A percentile compares a stretch with the other conserved stretches of the same genome.
Conservation (phyloP, 53 echinoderm and acorn worm species). For the Patiria pectinifera region DNA sequence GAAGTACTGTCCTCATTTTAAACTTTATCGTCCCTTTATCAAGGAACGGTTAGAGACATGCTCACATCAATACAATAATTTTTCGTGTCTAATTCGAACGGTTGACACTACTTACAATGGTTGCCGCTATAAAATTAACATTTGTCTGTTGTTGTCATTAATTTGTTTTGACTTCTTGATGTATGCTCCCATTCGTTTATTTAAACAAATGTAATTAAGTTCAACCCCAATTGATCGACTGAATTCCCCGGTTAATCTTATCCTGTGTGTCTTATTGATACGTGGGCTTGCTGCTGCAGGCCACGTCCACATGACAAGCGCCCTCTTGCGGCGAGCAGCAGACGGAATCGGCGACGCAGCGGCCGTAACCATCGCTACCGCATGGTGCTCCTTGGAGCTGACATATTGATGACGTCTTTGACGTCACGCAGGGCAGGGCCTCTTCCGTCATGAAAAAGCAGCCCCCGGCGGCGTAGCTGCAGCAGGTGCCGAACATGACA, state of each 20-base stretch:
- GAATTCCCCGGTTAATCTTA: not conserved
- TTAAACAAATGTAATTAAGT: not conserved
- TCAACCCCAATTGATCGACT: not conserved
- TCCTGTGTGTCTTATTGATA: not conserved
- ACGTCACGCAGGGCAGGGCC: conserved; percentile 72
- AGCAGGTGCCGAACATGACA: conserved; percentile 82
- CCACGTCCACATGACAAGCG: conserved; percentile 64
- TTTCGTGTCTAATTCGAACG: not conserved
- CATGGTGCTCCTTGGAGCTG: conserved; percentile 58
- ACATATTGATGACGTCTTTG: conserved; percentile 28
- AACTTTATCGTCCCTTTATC: not conserved
- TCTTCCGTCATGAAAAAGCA: conserved; percentile 70
- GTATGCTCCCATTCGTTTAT: not conserved
- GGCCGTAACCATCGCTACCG: conserved; percentile 50
- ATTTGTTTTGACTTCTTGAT: not conserved
- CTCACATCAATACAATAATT: not conserved
- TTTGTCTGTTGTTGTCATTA: not conserved
- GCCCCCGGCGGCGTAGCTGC: conserved; percentile 63
- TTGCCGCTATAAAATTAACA: not conserved
- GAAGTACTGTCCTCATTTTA: not conserved
- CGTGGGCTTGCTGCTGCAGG: conserved; percentile 3
- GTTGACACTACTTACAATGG: not conserved
- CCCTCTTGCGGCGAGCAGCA: conserved; percentile 77
- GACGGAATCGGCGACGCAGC: conserved; percentile 71
- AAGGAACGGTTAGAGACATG: not conserved